These are phyloP conservation scores for Tortricodes alternella DNA, from an alignment of 2,888 invertebrate species.

Conservation along the genomic window DNA sequence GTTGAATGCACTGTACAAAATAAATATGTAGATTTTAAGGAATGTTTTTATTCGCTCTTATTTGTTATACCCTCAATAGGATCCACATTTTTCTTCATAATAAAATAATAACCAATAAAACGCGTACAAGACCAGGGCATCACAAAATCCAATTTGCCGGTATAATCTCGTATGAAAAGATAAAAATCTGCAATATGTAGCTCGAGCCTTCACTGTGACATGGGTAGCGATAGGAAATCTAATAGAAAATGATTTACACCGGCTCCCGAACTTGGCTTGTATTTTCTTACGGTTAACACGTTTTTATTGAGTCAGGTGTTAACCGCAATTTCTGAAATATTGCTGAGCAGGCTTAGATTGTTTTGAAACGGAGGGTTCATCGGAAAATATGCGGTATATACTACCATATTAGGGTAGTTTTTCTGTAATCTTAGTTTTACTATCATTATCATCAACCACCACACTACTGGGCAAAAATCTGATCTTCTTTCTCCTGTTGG, in stretches of 20 bases:
- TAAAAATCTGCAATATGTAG: slow-evolving; percentile 31
- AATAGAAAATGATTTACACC: slow-evolving; percentile 31
- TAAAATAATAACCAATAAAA: slow-evolving; percentile 2
- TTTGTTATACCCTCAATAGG: not conserved
- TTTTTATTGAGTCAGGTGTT: slow-evolving; percentile 29
- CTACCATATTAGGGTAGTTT: no score
- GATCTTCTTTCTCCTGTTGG: no score
- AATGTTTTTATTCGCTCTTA: no score
- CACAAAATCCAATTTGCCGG: slow-evolving; percentile 18
- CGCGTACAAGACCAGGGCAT: not conserved
- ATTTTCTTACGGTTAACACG: slow-evolving; percentile 23
- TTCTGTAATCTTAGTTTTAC: no score
- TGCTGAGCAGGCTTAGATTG: not conserved
- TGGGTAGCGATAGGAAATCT: slow-evolving; percentile 24
- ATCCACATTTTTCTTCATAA: not conserved
- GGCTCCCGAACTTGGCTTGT: slow-evolving; percentile 12
- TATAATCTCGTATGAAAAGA: slow-evolving; percentile 20
- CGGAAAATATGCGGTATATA: not conserved
- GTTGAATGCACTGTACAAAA: no score
- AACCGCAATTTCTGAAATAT: slow-evolving; percentile 14
- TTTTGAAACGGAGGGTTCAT: not conserved
- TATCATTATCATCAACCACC: no score
- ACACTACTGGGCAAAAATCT: no score
- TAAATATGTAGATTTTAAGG: no score
- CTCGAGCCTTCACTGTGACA: slow-evolving; percentile 17